Evolutionary conservation across 2,113 vertebrate species (phyloP).

Genomic region (Lichenostomus cassidix): DNA sequence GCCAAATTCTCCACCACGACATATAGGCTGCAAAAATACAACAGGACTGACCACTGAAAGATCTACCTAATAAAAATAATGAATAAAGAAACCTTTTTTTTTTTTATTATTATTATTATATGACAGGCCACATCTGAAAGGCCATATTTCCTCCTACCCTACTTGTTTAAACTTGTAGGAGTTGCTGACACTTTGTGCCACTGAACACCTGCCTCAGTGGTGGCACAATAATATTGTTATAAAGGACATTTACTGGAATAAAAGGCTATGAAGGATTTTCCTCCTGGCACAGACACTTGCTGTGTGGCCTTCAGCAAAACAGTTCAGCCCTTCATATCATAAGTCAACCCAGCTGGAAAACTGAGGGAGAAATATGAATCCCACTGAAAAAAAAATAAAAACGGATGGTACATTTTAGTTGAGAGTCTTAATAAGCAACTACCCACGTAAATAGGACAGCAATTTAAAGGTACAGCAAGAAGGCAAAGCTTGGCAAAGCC

Average conservation of each 20-base stretch:
- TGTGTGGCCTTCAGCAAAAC: not conserved
- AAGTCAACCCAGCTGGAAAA: constrained; percentile 16
- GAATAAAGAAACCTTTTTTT: not conserved
- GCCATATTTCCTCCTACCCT: not conserved
- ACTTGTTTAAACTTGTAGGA: not conserved
- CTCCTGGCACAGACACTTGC: not conserved
- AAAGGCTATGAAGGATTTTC: fast-evolving
- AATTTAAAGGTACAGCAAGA: not conserved
- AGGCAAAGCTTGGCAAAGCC: not conserved
- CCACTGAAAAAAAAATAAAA: not conserved
- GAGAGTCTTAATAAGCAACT: not conserved
- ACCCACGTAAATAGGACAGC: not conserved
- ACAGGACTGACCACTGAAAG: not conserved
- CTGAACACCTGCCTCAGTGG: not conserved
- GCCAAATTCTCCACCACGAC: not conserved
- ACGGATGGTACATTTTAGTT: not conserved
- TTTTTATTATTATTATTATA: too few species aligned
- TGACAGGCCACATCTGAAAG: not conserved
- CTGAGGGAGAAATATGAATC: not conserved
- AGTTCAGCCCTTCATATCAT: not conserved
- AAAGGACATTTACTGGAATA: not conserved
- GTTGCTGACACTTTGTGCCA: not conserved
- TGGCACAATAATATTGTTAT: not conserved
- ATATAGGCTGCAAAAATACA: not conserved
- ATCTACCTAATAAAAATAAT: not conserved